Conservation (phyloP, 2,888 invertebrate genomes). For the Dryobota labecula region DNA sequence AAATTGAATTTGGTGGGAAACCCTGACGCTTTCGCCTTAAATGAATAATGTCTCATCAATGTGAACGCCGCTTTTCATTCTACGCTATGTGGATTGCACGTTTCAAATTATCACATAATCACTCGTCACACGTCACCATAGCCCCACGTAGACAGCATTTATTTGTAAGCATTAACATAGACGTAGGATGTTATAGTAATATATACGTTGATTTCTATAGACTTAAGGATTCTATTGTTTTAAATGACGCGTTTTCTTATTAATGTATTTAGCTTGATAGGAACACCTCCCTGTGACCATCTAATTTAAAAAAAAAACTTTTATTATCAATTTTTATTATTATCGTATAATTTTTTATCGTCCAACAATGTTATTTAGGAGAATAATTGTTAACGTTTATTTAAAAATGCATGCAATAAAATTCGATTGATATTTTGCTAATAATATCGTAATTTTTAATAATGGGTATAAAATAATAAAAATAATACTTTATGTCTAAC, state of each 20-base stretch:
- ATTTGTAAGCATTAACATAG: constrained; percentile 88
- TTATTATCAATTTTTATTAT: constrained; percentile 66
- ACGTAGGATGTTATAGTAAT: constrained; percentile 89
- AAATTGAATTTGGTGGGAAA: too few relatives aligned
- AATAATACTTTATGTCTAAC: constrained; percentile 82
- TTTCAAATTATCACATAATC: constrained; percentile 23
- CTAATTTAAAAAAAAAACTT: constrained; percentile 58
- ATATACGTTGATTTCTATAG: constrained; percentile 90
- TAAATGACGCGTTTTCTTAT: constrained; percentile 78
- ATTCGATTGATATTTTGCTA: constrained; percentile 87
- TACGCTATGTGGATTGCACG: constrained; percentile 44
- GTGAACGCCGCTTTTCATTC: constrained; percentile 26
- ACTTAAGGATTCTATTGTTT: constrained; percentile 86
- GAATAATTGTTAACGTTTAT: constrained; percentile 84
- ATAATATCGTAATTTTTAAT: constrained; percentile 77
- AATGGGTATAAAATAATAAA: constrained; percentile 73
- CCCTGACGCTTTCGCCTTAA: too few relatives aligned
- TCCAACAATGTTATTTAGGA: constrained; percentile 85
- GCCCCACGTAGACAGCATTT: constrained; percentile 87
- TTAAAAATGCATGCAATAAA: constrained; percentile 88
- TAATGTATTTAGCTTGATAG: constrained; percentile 65
- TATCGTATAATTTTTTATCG: constrained; percentile 73
- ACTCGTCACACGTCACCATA: constrained; percentile 63
- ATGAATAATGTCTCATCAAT: constrained; percentile 1
- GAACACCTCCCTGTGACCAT: constrained; percentile 65